These are phyloP conservation scores for Agrochola lota DNA, from an alignment of 2,888 invertebrate species.

Conservation along the genomic window DNA sequence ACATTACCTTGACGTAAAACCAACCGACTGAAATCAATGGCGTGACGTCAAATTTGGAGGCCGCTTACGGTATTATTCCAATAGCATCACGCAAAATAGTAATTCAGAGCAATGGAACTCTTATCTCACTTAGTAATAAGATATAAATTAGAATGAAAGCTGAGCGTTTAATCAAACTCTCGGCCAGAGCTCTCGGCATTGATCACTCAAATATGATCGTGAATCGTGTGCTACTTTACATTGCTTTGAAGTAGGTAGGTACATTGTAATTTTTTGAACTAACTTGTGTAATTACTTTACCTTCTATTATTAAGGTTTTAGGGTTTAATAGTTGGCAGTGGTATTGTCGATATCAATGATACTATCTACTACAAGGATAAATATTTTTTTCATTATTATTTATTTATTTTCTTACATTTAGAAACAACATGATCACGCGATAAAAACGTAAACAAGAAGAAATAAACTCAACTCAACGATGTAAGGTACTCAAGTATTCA, in stretches of 20 bases:
- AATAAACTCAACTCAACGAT: slow-evolving; percentile 11
- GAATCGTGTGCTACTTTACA: neutral
- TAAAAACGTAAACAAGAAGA: neutral
- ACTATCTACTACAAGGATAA: neutral
- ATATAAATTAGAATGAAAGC: too few relatives aligned
- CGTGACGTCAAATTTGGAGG: neutral
- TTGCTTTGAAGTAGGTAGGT: too few relatives aligned
- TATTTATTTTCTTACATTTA: neutral
- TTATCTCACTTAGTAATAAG: too few relatives aligned
- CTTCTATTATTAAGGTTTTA: neutral
- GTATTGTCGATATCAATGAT: neutral
- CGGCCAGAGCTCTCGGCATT: too few relatives aligned
- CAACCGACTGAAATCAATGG: neutral
- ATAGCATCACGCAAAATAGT: too few relatives aligned
- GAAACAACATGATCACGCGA: neutral
- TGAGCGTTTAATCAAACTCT: too few relatives aligned
- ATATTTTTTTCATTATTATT: neutral
- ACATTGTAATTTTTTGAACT: neutral
- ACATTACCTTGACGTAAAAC: neutral
- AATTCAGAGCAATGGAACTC: too few relatives aligned
- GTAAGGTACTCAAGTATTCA: slow-evolving; percentile 48
- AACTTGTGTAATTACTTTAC: too few relatives aligned
- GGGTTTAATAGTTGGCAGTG: neutral
- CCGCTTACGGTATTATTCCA: neutral
- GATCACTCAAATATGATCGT: too few relatives aligned